Percentiles rank a stretch among this genome's conserved stretches.
phyloP scores from a whole-genome alignment of 2,888 invertebrate species.

The Amphimallon solstitiale region DNA sequence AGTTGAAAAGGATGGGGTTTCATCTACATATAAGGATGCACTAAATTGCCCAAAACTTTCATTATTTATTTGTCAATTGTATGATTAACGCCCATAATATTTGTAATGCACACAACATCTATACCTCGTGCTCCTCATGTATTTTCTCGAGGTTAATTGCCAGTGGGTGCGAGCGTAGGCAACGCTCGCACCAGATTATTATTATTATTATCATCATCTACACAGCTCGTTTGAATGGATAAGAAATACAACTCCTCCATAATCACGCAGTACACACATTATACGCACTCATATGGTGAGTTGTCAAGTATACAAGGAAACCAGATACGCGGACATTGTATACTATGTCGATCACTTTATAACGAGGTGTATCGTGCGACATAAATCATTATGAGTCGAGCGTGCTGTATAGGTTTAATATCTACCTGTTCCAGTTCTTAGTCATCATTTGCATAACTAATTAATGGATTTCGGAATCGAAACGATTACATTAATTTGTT shows the following conservation, averaged over 20 bases:
- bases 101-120: no score
- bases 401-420: no score
- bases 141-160: not conserved
- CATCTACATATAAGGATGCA: no score
- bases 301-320: not conserved
- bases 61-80: no score
- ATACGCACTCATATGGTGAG: not conserved
- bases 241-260: not conserved
- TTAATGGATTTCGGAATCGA: slow-evolving; percentile 17
- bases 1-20: no score
- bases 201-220: no score
- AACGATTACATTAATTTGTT: slow-evolving; percentile 12
- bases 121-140: no score
- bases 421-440: not conserved
- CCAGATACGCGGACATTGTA: not conserved
- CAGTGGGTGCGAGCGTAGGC: not conserved
- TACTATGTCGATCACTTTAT: not conserved
- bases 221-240: not conserved
- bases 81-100: no score
- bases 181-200: not conserved
- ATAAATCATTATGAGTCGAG: not conserved
- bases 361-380: not conserved
- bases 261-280: not conserved
- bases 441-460: slow-evolving; percentile 15
- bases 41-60: no score